phyloP scores from a whole-genome alignment of 2,888 invertebrate species.

The Alloscopus bannaensis region DNA sequence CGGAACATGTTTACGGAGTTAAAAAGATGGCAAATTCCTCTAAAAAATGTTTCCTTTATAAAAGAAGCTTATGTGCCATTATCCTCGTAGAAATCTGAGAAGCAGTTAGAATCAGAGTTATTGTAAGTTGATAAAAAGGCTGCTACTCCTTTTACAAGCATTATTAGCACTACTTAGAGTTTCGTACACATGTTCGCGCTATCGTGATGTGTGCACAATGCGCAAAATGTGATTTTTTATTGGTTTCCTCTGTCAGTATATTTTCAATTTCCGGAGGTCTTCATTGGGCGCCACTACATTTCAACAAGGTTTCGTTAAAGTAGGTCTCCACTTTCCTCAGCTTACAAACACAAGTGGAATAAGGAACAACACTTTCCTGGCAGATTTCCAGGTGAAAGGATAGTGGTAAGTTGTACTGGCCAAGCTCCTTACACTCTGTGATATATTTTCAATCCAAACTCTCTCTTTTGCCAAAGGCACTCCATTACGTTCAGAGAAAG shows the following conservation, averaged over 20 bases:
- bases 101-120: no score
- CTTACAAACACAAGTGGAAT: not conserved
- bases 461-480: not conserved
- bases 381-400: conserved; percentile 21
- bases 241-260: conserved; percentile 47
- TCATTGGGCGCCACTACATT: conserved; percentile 44
- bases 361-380: conserved; percentile 22
- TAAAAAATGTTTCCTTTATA: no score
- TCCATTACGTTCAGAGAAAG: not conserved
- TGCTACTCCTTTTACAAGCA: not conserved
- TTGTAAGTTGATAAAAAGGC: conserved; percentile 6
- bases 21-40: no score
- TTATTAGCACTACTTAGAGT: conserved; percentile 18
- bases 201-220: conserved; percentile 16
- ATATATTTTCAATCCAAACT: conserved; percentile 53
- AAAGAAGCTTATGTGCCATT: no score
- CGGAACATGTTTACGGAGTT: no score
- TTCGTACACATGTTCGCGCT: not conserved
- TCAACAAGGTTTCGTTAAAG: not conserved
- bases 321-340: not conserved
- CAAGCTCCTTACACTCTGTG: not conserved
- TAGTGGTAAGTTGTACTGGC: not conserved
- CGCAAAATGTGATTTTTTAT: conserved; percentile 46
- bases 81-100: no score
- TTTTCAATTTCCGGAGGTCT: conserved; percentile 54